Evolutionary conservation across 2,113 vertebrate genomes (phyloP).

Genomic region (Mesitornis unicolor): DNA sequence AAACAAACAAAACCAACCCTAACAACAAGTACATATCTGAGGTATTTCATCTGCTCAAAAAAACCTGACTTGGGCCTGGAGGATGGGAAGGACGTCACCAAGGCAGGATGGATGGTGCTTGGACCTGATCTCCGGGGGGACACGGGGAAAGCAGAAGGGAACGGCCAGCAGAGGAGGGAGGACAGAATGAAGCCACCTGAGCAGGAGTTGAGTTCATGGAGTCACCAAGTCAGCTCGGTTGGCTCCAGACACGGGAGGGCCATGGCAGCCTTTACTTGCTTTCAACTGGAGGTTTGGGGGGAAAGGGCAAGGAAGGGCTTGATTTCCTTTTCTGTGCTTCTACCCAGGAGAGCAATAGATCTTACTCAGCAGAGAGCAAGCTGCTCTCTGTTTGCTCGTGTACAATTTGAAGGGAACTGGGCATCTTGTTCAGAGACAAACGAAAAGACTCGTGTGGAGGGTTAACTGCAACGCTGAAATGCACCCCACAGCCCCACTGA

Average conservation of each 20-base stretch:
- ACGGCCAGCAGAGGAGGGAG: neutral
- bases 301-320: neutral
- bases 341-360: neutral
- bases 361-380: neutral
- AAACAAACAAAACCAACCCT: slow-evolving; percentile 39
- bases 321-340: neutral
- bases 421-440: neutral
- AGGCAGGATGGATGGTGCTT: neutral
- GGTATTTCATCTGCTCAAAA: slow-evolving; percentile 78
- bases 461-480: accelerated
- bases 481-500: accelerated
- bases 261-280: neutral
- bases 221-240: neutral
- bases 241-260: neutral
- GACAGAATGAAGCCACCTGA: neutral
- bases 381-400: neutral
- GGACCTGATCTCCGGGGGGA: neutral
- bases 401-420: neutral
- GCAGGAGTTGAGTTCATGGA: neutral
- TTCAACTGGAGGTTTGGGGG: neutral
- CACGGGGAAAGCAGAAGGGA: neutral
- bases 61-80: slow-evolving; percentile 39
- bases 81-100: slow-evolving; percentile 12
- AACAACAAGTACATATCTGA: slow-evolving; percentile 76
- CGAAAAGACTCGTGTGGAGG: accelerated